phyloP scores from a whole-genome alignment of 2,113 vertebrate genomes.

The Falco punctatus region DNA sequence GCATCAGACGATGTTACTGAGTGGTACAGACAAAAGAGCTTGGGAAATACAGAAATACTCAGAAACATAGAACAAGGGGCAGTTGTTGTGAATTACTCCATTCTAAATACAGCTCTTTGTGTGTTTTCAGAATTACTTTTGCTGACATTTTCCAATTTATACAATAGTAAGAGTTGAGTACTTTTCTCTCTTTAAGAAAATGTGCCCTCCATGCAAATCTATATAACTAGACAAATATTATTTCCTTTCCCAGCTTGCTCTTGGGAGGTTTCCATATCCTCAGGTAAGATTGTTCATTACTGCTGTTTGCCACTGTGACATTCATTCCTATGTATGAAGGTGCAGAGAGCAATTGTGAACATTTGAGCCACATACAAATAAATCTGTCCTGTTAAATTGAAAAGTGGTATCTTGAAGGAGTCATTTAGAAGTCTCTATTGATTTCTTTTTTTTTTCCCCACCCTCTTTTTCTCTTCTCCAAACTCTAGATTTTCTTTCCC shows the following conservation, averaged over 20 bases:
- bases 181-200: constrained; percentile 72
- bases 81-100: constrained; percentile 9
- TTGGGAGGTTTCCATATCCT: constrained; percentile 98
- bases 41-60: background rate
- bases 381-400: constrained; percentile 83
- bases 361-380: constrained; percentile 79
- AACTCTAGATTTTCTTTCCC: constrained; percentile 36
- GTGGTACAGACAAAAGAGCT: background rate
- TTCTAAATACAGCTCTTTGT: constrained; percentile 69
- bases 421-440: constrained; percentile 74
- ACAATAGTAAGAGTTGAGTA: constrained; percentile 59
- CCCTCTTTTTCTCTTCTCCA: background rate
- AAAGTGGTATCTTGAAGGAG: constrained; percentile 76
- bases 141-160: constrained; percentile 17
- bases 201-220: constrained; percentile 82
- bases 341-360: constrained; percentile 77
- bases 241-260: constrained; percentile 89
- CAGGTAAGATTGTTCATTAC: constrained; percentile 90
- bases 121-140: constrained; percentile 20
- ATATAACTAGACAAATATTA: constrained; percentile 83
- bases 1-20: background rate
- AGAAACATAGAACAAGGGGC: background rate
- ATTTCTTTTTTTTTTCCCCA: constrained; percentile 9
- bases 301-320: constrained; percentile 80
- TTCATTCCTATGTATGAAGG: constrained; percentile 86